phyloP scores from a whole-genome alignment of 1,140 invertebrate genomes.

The Drosophila yakuba region DNA sequence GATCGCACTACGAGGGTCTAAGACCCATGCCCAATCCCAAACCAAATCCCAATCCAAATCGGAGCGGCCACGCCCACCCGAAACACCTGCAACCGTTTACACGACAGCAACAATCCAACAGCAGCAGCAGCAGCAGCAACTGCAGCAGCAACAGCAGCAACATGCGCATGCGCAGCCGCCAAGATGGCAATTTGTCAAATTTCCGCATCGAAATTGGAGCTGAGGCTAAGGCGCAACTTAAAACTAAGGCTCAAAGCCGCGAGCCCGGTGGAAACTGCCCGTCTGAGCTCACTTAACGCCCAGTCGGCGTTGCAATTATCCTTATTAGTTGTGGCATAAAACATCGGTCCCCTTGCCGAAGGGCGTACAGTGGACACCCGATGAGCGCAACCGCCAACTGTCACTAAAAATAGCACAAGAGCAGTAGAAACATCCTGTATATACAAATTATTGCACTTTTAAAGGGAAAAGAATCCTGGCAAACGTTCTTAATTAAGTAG shows the following conservation, averaged over 20 bases:
- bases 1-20: constrained; percentile 24
- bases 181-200: constrained; percentile 78
- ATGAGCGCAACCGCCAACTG: neutral
- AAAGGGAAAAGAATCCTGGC: too few relatives aligned
- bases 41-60: constrained; percentile 26
- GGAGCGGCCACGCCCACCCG: constrained; percentile 62
- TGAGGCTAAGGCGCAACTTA: constrained; percentile 35
- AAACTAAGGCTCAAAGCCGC: constrained; percentile 4
- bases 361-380: constrained; percentile 33
- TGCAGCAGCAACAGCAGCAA: constrained; percentile 21
- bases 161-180: constrained; percentile 37
- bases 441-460: neutral
- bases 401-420: neutral
- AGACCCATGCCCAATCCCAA: constrained; percentile 24
- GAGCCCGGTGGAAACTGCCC: constrained; percentile 7
- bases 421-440: neutral
- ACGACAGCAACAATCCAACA: constrained; percentile 58
- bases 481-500: too few relatives aligned
- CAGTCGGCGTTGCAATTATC: constrained; percentile 70
- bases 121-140: constrained; percentile 10
- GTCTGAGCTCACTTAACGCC: constrained; percentile 66
- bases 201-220: constrained; percentile 57
- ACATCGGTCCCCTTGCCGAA: constrained; percentile 50
- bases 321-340: constrained; percentile 74
- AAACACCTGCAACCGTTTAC: constrained; percentile 82